Evolutionary conservation across 23 tunicate species (phyloP).

Genomic region (Ciona savignyi): DNA sequence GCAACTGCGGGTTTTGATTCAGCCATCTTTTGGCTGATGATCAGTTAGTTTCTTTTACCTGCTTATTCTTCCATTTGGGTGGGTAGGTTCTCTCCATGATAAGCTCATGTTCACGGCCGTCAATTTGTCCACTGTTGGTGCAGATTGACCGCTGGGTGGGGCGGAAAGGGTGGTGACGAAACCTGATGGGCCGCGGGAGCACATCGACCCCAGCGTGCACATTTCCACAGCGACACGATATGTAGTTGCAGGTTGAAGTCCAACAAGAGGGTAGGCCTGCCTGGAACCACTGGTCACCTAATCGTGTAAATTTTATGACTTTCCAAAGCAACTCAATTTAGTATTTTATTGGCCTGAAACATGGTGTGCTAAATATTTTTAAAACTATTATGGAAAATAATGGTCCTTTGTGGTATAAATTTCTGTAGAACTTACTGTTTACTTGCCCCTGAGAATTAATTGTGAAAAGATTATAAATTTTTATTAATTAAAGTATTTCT

Average conservation of each 20-base stretch:
- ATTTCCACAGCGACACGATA: slow-evolving; percentile 48
- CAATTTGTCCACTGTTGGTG: slow-evolving; percentile 30
- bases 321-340: no score
- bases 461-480: no score
- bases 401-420: no score
- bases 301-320: no score
- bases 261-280: slow-evolving; percentile 27
- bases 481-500: no score
- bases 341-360: no score
- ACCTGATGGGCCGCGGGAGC: slow-evolving; percentile 38
- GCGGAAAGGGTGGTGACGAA: slow-evolving; percentile 76
- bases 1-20: neutral
- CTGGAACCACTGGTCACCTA: slow-evolving; percentile 46
- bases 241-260: slow-evolving; percentile 53
- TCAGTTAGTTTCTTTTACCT: slow-evolving; percentile 28
- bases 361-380: no score
- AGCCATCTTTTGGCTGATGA: neutral
- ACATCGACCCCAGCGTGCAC: slow-evolving; percentile 65
- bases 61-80: slow-evolving; percentile 55
- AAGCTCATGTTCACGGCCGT: slow-evolving; percentile 30
- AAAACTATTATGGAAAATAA: no score
- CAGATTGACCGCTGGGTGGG: slow-evolving; percentile 71
- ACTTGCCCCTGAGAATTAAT: no score
- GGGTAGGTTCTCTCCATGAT: slow-evolving; percentile 47
- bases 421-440: no score